Base-by-base conservation (phyloP, 2,797 vertebrate species). In the Phrynocephalus guinanensis region DNA sequence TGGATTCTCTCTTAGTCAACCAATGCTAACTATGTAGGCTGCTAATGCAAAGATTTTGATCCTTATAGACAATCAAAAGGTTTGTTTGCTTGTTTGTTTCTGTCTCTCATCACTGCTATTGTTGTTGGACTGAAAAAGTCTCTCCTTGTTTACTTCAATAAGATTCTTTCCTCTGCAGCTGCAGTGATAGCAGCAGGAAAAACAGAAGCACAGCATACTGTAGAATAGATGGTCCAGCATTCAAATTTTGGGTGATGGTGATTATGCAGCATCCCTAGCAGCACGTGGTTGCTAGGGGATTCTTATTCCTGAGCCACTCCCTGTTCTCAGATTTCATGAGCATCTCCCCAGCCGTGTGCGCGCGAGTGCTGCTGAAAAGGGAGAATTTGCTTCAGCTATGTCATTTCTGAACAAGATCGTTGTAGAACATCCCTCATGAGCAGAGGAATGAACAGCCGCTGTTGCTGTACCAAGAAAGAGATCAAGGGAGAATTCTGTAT, bases 241-340 rank as follows among this genome's bases (percentile, higher is more conserved):
- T 91, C 87, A 93, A 92, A 82, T 87, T 48, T 90, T 92, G 90
- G 75, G 82, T 92, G 89, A 92, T 91, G 79, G 82, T 92, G 89
- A 92, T 89, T 84, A 87, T 81, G 88, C 91, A 90, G 93, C 91
- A 94, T 93, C 90, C 87, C 92, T 9, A 0, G 89, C 91, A 91
- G 80, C 5, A 30, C 0, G 1, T 87, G 89, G 93, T 94, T 95
- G 92, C 94, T 90, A 93, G 91, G 92, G 90, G 89, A 93, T 87
- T 91, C 93, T 92, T 86, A 84, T 90, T 94, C 91, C 91, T 81
- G 76, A 85, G 93, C 91, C 91, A 92, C 67, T 91, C 92, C n/a
- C 92, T 89, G 66, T 3, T 48, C 81, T 71, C 20, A 89, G 89
- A 87, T 66, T 93, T 87, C 85, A 82, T 88, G 94, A 93, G 91